phyloP scores from a whole-genome alignment of 2,888 invertebrate species.

The Notodonta dromedarius region DNA sequence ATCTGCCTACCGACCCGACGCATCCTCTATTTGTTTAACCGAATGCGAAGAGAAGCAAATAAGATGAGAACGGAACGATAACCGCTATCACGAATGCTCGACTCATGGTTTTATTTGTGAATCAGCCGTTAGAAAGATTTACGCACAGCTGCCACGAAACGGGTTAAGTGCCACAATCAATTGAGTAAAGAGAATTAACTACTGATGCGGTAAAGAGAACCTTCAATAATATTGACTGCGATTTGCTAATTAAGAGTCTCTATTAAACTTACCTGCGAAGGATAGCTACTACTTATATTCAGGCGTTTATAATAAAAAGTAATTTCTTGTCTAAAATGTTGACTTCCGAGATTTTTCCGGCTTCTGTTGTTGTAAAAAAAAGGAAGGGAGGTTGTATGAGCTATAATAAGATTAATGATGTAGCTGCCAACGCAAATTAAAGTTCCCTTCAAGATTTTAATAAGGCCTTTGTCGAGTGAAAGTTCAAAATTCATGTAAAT shows the following conservation, averaged over 20 bases:
- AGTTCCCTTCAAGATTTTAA: constrained; percentile 74
- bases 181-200: constrained; percentile 63
- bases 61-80: constrained; percentile 67
- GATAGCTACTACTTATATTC: neutral
- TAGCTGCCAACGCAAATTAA: constrained; percentile 72
- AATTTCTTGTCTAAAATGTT: constrained; percentile 33
- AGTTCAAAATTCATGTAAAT: constrained; percentile 69
- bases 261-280: constrained; percentile 16
- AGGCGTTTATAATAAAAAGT: constrained; percentile 10
- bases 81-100: constrained; percentile 64
- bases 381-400: constrained; percentile 48
- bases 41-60: constrained; percentile 61
- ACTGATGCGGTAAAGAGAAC: constrained; percentile 46
- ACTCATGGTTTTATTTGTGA: constrained; percentile 66
- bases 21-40: constrained; percentile 76
- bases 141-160: constrained; percentile 57
- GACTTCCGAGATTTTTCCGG: constrained; percentile 45
- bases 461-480: constrained; percentile 68
- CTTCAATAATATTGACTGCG: constrained; percentile 47
- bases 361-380: constrained; percentile 45
- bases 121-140: constrained; percentile 72
- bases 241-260: constrained; percentile 37
- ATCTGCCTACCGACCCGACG: constrained; percentile 68
- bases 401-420: constrained; percentile 73
- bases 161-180: constrained; percentile 69